phyloP scores from a whole-genome alignment of 2,888 invertebrate genomes.

The Lagria hirta region DNA sequence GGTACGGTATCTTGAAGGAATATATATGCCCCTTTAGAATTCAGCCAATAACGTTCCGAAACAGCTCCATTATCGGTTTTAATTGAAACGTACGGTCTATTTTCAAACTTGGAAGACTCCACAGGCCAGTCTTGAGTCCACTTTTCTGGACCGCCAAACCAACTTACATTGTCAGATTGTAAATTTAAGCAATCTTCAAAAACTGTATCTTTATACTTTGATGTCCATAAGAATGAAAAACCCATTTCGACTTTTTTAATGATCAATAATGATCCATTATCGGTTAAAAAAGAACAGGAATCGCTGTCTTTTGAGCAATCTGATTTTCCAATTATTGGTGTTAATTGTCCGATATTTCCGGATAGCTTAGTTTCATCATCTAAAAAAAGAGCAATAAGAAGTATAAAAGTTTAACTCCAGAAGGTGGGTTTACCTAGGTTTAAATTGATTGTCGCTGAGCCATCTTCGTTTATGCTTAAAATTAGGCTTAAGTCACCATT shows the following conservation, averaged over 20 bases:
- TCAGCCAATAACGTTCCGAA: slow-evolving; percentile 72
- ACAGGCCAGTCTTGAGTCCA: slow-evolving; percentile 66
- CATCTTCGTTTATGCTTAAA: no score
- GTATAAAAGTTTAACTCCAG: no score
- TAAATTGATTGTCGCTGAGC: background rate
- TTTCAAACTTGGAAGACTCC: slow-evolving; percentile 58
- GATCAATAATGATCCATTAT: background rate
- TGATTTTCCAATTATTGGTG: background rate
- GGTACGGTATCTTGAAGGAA: slow-evolving; percentile 65
- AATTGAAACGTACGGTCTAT: slow-evolving; percentile 62
- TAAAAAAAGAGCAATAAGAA: no score
- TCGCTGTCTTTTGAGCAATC: slow-evolving; percentile 6
- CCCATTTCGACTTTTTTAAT: slow-evolving; percentile 16
- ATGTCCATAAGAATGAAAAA: slow-evolving; percentile 30
- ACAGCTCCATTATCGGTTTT: slow-evolving; percentile 60
- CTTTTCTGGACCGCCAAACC: slow-evolving; percentile 70
- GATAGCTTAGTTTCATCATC: slow-evolving; percentile 10
- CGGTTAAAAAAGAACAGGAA: slow-evolving; percentile 2
- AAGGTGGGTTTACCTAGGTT: slow-evolving; percentile 1
- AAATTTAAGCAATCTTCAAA: slow-evolving; percentile 28
- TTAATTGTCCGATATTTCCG: slow-evolving; percentile 6
- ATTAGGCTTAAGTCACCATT: no score
- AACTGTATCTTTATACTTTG: slow-evolving; percentile 12
- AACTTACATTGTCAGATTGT: slow-evolving; percentile 46
- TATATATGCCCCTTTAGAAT: slow-evolving; percentile 68